These are phyloP conservation scores for Phocides pigmalion DNA, from an alignment of 1,140 invertebrate genomes.

Conservation along the genomic window DNA sequence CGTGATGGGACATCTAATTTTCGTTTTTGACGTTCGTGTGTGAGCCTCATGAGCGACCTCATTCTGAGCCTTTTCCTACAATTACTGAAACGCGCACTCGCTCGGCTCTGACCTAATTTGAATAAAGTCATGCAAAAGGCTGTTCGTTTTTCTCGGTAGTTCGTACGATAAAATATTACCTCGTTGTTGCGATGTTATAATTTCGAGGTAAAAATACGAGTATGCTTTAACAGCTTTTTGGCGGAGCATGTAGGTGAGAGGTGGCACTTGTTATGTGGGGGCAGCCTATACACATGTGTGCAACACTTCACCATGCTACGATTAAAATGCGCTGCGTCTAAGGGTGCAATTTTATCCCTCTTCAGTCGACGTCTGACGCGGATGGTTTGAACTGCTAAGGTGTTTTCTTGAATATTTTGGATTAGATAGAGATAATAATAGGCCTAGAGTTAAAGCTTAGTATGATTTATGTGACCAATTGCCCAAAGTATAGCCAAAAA, in stretches of 20 bases:
- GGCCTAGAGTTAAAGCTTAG: too few species aligned
- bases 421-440: not conserved
- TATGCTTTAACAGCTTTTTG: slow-evolving; percentile 4
- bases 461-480: too few species aligned
- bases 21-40: slow-evolving; percentile 36
- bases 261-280: slow-evolving; percentile 11
- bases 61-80: slow-evolving; percentile 47
- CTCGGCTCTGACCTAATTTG: slow-evolving; percentile 53
- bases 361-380: not conserved
- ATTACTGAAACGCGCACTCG: slow-evolving; percentile 38
- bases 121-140: slow-evolving; percentile 38
- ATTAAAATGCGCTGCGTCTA: slow-evolving; percentile 19
- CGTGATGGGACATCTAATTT: slow-evolving; percentile 36
- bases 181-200: slow-evolving; percentile 4
- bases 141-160: slow-evolving; percentile 5
- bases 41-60: slow-evolving; percentile 50
- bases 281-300: slow-evolving; percentile 2
- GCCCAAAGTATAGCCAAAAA: too few species aligned
- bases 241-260: slow-evolving; percentile 14
- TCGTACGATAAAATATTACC: slow-evolving; percentile 5
- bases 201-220: slow-evolving; percentile 1
- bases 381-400: not conserved
- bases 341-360: slow-evolving; percentile 3
- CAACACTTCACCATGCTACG: slow-evolving; percentile 7
- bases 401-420: not conserved